Percentiles rank a stretch among this genome's conserved stretches.
Evolutionary conservation across 2,888 invertebrate species (phyloP).

Genomic region (Saturnia japonica): DNA sequence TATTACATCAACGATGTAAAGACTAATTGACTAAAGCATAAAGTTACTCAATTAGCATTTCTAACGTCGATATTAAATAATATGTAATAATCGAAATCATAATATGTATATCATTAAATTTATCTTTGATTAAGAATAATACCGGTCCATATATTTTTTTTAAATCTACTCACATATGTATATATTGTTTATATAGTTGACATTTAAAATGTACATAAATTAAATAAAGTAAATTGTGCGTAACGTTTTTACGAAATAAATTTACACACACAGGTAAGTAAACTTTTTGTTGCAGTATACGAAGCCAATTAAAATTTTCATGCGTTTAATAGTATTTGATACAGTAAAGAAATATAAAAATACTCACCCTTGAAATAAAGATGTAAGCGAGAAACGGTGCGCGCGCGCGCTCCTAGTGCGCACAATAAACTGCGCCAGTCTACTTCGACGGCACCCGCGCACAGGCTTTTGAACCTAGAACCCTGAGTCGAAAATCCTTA

Average conservation of each 20-base stretch:
- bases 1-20: background rate
- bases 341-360: constrained; percentile 18
- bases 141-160: background rate
- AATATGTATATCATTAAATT: background rate
- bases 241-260: background rate
- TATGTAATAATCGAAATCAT: too few relatives aligned
- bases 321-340: background rate
- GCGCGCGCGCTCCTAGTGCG: constrained; percentile 34
- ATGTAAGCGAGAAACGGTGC: constrained; percentile 23
- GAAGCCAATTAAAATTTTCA: background rate
- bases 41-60: too few relatives aligned
- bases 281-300: background rate
- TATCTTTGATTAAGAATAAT: background rate
- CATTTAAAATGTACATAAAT: background rate
- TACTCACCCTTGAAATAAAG: constrained; percentile 24
- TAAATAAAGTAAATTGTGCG: background rate
- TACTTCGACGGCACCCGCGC: constrained; percentile 29
- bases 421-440: constrained; percentile 33
- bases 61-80: too few relatives aligned
- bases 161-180: background rate
- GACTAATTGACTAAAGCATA: background rate
- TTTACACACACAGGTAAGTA: background rate
- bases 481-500: constrained; percentile 9
- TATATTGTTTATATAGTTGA: background rate
- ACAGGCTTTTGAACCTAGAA: constrained; percentile 29